These are phyloP conservation scores for Melanogrammus aeglefinus DNA, from an alignment of 2,797 vertebrate genomes.

Conservation along the genomic window DNA sequence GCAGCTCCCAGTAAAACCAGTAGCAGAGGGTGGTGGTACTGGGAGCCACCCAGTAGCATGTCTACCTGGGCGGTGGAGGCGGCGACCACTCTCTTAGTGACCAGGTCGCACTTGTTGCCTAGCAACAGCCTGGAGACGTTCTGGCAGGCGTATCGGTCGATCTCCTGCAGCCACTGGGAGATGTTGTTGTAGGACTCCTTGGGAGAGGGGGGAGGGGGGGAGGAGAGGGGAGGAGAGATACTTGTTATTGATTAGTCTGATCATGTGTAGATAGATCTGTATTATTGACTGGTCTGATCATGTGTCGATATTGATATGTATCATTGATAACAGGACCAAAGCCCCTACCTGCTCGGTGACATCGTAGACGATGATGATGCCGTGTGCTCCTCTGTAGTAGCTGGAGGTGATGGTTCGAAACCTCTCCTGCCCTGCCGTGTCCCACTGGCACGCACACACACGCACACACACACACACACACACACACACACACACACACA, in stretches of 20 bases:
- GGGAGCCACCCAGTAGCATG: too few species aligned
- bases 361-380: not conserved
- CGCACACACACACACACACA: too few species aligned
- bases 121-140: constrained; percentile 77
- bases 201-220: not conserved
- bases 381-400: not conserved
- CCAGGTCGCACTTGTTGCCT: constrained; percentile 79
- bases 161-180: constrained; percentile 79
- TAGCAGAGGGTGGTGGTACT: not conserved
- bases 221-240: too few species aligned
- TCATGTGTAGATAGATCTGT: too few species aligned
- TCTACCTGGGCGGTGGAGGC: constrained; percentile 74
- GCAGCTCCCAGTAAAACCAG: not conserved
- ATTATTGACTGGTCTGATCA: too few species aligned
- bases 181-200: constrained; percentile 79
- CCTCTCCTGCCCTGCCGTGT: not conserved
- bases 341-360: not conserved
- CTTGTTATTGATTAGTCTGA: too few species aligned
- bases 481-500: too few species aligned
- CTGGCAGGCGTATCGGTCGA: constrained; percentile 76
- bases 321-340: too few species aligned
- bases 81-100: constrained; percentile 77
- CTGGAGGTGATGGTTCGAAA: not conserved
- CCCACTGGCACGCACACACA: not conserved
- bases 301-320: too few species aligned